phyloP scores from a whole-genome alignment of 2,888 invertebrate genomes.

The Zygaena filipendulae region DNA sequence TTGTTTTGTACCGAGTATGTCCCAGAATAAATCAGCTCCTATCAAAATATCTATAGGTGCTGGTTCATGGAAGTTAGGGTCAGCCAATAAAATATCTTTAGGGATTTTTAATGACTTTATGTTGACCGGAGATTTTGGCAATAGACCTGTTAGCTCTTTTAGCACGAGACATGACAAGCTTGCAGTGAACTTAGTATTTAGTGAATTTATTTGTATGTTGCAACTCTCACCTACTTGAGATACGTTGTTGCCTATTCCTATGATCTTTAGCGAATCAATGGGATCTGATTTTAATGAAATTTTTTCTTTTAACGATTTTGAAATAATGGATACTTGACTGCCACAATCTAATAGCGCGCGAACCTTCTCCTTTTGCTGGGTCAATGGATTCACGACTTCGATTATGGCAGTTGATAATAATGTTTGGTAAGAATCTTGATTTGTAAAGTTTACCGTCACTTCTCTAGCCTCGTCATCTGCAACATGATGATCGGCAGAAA shows the following conservation, averaged over 20 bases:
- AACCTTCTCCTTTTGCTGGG: constrained; percentile 8
- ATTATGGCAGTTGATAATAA: constrained; percentile 15
- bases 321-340: constrained; percentile 17
- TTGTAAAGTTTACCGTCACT: background rate
- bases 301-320: constrained; percentile 10
- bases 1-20: constrained; percentile 2
- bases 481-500: background rate
- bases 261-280: constrained; percentile 11
- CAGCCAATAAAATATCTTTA: constrained; percentile 6
- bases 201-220: constrained; percentile 7
- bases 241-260: constrained; percentile 10
- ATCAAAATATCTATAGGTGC: constrained; percentile 11
- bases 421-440: constrained; percentile 2
- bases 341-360: constrained; percentile 12
- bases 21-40: constrained; percentile 3
- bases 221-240: constrained; percentile 3
- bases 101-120: background rate
- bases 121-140: background rate
- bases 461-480: too few relatives aligned
- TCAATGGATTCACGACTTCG: constrained; percentile 13
- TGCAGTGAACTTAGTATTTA: constrained; percentile 1
- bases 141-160: background rate
- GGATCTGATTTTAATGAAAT: constrained; percentile 9
- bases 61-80: constrained; percentile 12
- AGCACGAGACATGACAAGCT: background rate